Conservation (phyloP, 2,797 vertebrate genomes). For the Sarcoramphus papa region DNA sequence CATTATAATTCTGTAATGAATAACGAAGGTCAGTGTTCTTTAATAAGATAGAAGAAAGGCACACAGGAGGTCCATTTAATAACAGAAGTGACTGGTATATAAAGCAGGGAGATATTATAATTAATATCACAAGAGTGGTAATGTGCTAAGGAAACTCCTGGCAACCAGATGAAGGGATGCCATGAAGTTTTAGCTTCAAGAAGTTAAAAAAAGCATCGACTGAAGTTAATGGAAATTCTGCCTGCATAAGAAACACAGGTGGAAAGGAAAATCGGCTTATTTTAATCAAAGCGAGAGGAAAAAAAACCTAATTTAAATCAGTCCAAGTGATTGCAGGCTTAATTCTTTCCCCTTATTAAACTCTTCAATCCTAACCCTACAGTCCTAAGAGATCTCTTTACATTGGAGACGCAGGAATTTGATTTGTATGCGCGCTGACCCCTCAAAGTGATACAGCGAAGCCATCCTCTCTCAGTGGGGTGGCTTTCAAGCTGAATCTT, state of each 20-base stretch:
- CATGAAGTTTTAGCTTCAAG: not conserved
- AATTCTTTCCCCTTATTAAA: conserved; percentile 51
- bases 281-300: conserved; percentile 47
- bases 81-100: not conserved
- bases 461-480: not conserved
- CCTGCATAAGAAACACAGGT: conserved; percentile 38
- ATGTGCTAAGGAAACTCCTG: not conserved
- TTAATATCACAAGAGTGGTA: not conserved
- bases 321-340: conserved; percentile 44
- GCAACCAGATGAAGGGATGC: not conserved
- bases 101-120: not conserved
- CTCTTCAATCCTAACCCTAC: conserved; percentile 21
- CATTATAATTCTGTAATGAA: not conserved
- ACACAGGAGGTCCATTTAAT: not conserved
- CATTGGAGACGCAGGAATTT: not conserved
- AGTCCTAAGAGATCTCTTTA: not conserved
- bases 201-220: conserved; percentile 1
- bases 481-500: not conserved
- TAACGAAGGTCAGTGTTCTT: not conserved
- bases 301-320: conserved; percentile 38
- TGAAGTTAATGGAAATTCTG: conserved; percentile 55
- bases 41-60: not conserved
- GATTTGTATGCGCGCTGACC: not conserved
- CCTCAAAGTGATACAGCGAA: accelerated
- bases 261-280: conserved; percentile 45